Evolutionary conservation across 2,888 invertebrate genomes (phyloP), one percentile per base, ranked within the genome.

Genomic region (Pristionchus mayeri): DNA sequence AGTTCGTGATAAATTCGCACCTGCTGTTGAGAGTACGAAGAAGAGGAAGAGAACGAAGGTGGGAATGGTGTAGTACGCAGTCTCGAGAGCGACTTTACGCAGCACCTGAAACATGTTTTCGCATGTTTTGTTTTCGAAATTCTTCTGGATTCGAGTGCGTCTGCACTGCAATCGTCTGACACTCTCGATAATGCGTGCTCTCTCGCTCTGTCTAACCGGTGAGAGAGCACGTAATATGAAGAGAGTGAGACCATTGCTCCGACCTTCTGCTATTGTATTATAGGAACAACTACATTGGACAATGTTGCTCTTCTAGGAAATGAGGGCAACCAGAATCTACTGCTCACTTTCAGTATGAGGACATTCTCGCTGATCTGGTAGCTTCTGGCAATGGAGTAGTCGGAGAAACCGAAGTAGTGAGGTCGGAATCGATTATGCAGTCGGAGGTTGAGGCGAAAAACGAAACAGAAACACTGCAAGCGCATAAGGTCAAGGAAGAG

Each of bases 361-460:
- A 76, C 30, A 27, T 76, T 76, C 40, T 76, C 76, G 3, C 27
- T 21, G 18, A 48, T 76, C 48, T 76, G 76, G 30, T 76, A 76
- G 30, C 48, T 48, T 21, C 76, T 18, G 3, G 76, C 76, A 9
- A 76, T 76, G 48, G 16, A 27, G 13, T 76, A 76, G 9, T 67
- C 67, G 37, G 67, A 40, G 37, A 37, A 37, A 0, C 67, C 67
- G n/a, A 67, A 67, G 27, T 67, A 67, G 37, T 67, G 34, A 6
- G 67, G 37, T 16, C 67, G 67, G 30, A 37, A 40, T 34, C 40
- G 67, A 37, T 67, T 13, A 9, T 37, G 67, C 40, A 67, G 30
- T 40, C 37, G 40, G 0, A 2, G 27, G n/a, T 67, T 67, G 21
- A 3, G 21, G n/a, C 40, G 34, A 16, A 37, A 37, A 37, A 67